phyloP scores from a whole-genome alignment of 1,140 invertebrate genomes.

The Parapsyche elsis region DNA sequence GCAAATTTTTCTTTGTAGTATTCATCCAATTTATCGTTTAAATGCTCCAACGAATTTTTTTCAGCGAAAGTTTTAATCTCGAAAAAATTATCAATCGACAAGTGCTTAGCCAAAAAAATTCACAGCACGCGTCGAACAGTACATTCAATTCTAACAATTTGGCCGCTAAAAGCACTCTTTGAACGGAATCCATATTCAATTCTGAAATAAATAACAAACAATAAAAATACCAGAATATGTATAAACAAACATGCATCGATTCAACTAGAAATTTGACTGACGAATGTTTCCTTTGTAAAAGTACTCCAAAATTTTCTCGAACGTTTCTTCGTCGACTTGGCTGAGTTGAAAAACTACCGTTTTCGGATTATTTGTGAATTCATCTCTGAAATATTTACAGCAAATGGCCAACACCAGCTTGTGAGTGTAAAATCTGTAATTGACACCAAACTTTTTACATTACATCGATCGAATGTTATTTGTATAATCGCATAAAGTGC shows the following conservation, averaged over 20 bases:
- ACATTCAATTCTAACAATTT: background rate
- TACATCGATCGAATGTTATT: too few relatives aligned
- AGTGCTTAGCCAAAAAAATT: background rate
- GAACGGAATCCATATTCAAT: background rate
- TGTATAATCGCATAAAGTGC: too few relatives aligned
- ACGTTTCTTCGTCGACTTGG: background rate
- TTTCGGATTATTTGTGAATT: background rate
- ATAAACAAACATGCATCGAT: too few relatives aligned
- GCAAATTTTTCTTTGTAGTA: background rate
- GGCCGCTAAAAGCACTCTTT: background rate
- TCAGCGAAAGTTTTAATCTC: background rate
- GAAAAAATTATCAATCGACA: background rate
- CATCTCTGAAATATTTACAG: background rate
- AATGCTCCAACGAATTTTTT: background rate
- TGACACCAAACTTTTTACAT: background rate
- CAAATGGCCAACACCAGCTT: background rate
- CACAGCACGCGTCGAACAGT: background rate
- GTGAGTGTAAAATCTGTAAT: background rate
- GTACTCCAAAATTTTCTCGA: background rate
- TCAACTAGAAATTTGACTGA: background rate
- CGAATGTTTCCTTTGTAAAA: background rate
- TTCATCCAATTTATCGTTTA: background rate
- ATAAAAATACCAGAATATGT: too few relatives aligned
- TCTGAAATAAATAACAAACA: too few relatives aligned
- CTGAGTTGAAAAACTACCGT: background rate